phyloP scores from a whole-genome alignment of 2,888 invertebrate species.

The Sesia apiformis region DNA sequence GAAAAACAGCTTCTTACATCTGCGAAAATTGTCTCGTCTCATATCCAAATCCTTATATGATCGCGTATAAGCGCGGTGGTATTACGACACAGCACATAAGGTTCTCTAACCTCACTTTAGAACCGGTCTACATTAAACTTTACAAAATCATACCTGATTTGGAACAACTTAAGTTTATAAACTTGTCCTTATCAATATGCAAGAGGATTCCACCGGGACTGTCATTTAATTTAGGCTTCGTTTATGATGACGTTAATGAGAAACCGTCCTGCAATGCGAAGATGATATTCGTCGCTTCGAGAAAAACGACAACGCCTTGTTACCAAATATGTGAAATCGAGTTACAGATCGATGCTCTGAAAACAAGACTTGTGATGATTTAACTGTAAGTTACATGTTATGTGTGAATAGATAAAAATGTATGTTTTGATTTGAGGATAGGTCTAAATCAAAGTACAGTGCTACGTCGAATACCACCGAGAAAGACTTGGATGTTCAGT shows the following conservation, averaged over 20 bases:
- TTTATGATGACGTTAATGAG: constrained; percentile 54
- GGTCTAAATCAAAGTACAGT: no score
- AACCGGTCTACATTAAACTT: constrained; percentile 53
- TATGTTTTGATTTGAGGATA: not conserved
- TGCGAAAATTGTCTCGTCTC: constrained; percentile 49
- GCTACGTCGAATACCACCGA: no score
- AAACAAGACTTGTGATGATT: constrained; percentile 20
- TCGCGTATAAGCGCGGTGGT: constrained; percentile 48
- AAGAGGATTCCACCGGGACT: constrained; percentile 57
- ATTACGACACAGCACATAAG: constrained; percentile 44
- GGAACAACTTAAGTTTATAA: constrained; percentile 53
- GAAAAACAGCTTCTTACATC: constrained; percentile 54
- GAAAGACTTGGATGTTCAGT: no score
- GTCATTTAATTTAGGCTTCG: constrained; percentile 46
- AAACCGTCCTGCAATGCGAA: constrained; percentile 37
- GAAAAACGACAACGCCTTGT: constrained; percentile 55
- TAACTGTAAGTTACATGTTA: not conserved
- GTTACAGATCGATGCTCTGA: constrained; percentile 36
- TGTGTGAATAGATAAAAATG: not conserved
- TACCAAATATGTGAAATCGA: constrained; percentile 63
- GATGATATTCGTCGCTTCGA: constrained; percentile 56
- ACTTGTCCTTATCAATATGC: constrained; percentile 42
- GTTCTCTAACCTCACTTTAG: constrained; percentile 48
- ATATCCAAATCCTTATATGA: constrained; percentile 40
- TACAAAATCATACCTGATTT: constrained; percentile 52